These are phyloP conservation scores for Denticeps clupeoides DNA, from an alignment of 2,797 vertebrate genomes.

Conservation along the genomic window DNA sequence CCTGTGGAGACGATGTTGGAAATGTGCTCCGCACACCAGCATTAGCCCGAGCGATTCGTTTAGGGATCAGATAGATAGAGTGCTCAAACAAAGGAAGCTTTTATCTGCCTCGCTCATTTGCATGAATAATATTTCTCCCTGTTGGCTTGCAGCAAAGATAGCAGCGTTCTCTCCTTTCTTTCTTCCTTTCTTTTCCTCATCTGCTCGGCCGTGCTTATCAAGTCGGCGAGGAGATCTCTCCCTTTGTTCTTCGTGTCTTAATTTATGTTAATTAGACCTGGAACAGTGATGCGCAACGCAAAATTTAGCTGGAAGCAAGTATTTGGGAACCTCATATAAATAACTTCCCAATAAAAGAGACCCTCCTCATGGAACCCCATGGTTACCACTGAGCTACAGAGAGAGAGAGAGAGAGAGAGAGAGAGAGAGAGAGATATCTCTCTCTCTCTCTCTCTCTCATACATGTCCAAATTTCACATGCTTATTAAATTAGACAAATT, in stretches of 20 bases:
- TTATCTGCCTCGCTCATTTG: slow-evolving; percentile 59
- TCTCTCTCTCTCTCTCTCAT: too few species aligned
- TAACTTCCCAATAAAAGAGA: too few species aligned
- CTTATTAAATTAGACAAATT: too few species aligned
- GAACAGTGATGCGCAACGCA: slow-evolving; percentile 33
- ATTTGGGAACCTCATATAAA: slow-evolving; percentile 16
- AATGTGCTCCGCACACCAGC: slow-evolving; percentile 29
- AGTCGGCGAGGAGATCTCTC: too few species aligned
- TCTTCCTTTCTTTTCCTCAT: slow-evolving; percentile 36
- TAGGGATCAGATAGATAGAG: slow-evolving; percentile 47
- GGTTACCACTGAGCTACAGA: too few species aligned
- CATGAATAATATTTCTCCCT: slow-evolving; percentile 61
- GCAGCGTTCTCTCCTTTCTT: slow-evolving; percentile 49
- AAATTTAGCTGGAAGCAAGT: slow-evolving; percentile 16
- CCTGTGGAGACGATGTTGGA: slow-evolving; percentile 15
- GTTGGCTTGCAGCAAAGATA: slow-evolving; percentile 51
- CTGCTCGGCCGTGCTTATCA: too few species aligned
- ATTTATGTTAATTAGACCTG: slow-evolving; percentile 45
- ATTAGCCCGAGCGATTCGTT: slow-evolving; percentile 43
- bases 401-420: too few species aligned
- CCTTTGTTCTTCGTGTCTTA: slow-evolving; percentile 47
- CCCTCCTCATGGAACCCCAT: too few species aligned
- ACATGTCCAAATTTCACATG: too few species aligned
- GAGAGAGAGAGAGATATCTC: too few species aligned
- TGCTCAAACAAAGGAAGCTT: slow-evolving; percentile 49